Base-by-base conservation (phyloP, 2,113 vertebrate genomes). In the Pampusana beccarii region DNA sequence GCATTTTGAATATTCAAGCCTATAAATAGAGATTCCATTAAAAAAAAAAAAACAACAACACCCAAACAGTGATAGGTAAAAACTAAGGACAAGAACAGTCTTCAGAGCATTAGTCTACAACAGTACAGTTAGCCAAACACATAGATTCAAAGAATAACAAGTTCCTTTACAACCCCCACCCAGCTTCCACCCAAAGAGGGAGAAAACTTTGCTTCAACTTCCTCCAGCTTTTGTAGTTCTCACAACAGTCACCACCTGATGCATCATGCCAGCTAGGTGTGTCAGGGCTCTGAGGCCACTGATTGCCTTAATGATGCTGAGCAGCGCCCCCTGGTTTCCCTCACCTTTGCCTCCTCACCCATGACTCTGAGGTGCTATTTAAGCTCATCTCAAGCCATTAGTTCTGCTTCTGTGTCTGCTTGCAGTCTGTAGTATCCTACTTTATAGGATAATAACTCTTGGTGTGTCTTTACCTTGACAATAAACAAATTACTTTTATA, bases 391-490 rank as follows among this genome's bases (percentile, higher is more conserved):
- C 14, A 5, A 14, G 8, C 4, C 5, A 11, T 38, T 40, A 9
- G 16, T 4, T 74, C 3, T 66, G 11, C 2, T 56, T 44, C 31
- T 5, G 1, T 60, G 4, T 2, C 31, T 81, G 8, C 6, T 36
- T 2, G 2, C 6, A 4, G 0, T 26, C 10, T 2, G 3, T 1
- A 10, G 9, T 11, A 31, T 42, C 10, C 6, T 4, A 13, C 5
- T 40, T 34, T 6, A 5, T 16, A 12, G 4, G 12, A 2, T 42
- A 7, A 6, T 36, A 16, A 9, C 4, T 53, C 3, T 36, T 21
- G 11, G 7, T 44, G 10, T 6, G 10, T 8, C 5, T 8, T 46
- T 77, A 11, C 2, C 2, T n/a, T 72, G 8, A 77, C 42, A 8
- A 12, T 31, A 44, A 81, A 36, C 0, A 16, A 10, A 4, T 58